Evolutionary conservation across 2,888 invertebrate species (phyloP).

Genomic region (Agrochola macilenta): DNA sequence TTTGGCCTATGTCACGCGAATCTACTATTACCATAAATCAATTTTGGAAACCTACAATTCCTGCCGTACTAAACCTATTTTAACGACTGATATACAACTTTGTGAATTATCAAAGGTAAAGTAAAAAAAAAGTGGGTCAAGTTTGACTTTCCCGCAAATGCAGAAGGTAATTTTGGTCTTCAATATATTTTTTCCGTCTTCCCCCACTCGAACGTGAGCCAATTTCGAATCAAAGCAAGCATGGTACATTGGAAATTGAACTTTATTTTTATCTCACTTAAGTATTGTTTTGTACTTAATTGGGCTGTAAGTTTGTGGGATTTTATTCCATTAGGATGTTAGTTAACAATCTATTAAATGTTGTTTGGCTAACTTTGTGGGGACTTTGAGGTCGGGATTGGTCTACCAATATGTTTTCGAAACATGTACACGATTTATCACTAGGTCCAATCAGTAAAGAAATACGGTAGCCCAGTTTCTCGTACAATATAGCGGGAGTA

Average conservation of each 20-base stretch:
- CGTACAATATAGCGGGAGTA: conserved; percentile 24
- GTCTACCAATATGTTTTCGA: conserved; percentile 49
- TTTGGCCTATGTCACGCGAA: conserved; percentile 56
- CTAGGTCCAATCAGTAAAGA: conserved; percentile 38
- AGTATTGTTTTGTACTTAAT: conserved; percentile 36
- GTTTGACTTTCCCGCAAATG: conserved; percentile 67
- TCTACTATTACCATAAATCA: conserved; percentile 43
- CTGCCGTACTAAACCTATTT: conserved; percentile 59
- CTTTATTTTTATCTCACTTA: conserved; percentile 36
- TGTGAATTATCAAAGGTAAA: conserved; percentile 60
- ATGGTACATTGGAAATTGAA: conserved; percentile 46
- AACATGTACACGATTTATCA: conserved; percentile 53
- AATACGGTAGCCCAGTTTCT: conserved; percentile 29
- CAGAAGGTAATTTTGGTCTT: conserved; percentile 69
- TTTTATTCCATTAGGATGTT: conserved; percentile 63
- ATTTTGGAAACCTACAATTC: conserved; percentile 49
- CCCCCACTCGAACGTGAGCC: conserved; percentile 65
- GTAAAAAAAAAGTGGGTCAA: conserved; percentile 69
- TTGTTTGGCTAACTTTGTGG: conserved; percentile 59
- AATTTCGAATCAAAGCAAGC: conserved; percentile 63
- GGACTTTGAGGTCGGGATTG: conserved; percentile 34
- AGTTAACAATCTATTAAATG: conserved; percentile 67
- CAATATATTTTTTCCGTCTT: conserved; percentile 69
- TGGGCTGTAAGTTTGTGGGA: conserved; percentile 31
- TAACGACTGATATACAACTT: conserved; percentile 66